Base-by-base conservation (phyloP, 2,113 vertebrate genomes). In the Siniperca chuatsi region DNA sequence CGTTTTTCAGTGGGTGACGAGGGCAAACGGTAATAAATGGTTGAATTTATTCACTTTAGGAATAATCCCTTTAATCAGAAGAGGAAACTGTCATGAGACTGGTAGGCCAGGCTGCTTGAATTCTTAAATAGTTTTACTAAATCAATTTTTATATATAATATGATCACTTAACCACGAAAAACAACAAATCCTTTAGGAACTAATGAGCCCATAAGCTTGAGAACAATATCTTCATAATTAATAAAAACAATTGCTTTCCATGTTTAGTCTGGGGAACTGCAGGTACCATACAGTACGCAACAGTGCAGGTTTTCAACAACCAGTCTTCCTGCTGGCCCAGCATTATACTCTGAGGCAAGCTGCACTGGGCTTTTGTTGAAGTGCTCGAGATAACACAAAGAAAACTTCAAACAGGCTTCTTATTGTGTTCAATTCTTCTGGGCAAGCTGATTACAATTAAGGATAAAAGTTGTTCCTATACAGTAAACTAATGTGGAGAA, bases 381-480 rank as follows among this genome's bases (percentile, higher is more conserved):
- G 92, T 70, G 90, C 86, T 92, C 57, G 23, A 92, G 87, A 94
- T 90, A 94, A 90, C 86, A 93, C 89, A 92, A 92, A 92, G 87
- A 84, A 88, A 94, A 95, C 93, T 94, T 95, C 94, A 94, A 95
- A 95, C 91, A 73, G 79, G 78, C 87, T 88, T 89, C 77, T 91
- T 90, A 89, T 92, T 94, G 93, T 93, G 84, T 60, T 88, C 86
- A 87, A 78, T 92, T 95, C 94, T 94, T 95, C 90, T 95, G 94
- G 94, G 94, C 92, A 89, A 87, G 91, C 95, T 94, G 94, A 95
- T 95, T 94, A 94, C 91, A 90, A 92, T 92, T 91, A 91, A 92
- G 94, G 93, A 94, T 94, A 93, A 94, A 94, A 95, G 94, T 94
- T 95, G 94, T 95, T 94, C 90, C 93, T 92, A 86, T 92, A 91